Evolutionary conservation across 2,113 vertebrate genomes (phyloP), one percentile per base, ranked within the genome.

Genomic region (Rhabdomys dilectus): DNA sequence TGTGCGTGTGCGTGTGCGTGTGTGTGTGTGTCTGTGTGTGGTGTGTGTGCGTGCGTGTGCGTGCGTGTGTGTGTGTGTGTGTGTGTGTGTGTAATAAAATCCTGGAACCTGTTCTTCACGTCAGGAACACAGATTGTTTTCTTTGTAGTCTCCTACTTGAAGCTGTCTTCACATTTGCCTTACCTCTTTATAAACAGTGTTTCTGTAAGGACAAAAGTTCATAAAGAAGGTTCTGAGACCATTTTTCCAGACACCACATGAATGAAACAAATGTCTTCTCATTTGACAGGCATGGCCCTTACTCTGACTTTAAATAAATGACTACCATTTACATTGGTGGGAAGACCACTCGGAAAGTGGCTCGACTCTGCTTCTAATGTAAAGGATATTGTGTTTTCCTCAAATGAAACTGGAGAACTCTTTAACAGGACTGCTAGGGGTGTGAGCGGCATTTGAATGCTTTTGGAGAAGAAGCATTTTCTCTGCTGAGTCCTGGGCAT

Each of bases 281-380:
- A 9, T 29, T 84, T 81, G 58, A 80, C 24, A 90, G 34, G 73
- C 72, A 56, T 88, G 7, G 45, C 42, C 56, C 96, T 96, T 88
- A 13, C 64, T 96, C 75, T 91, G 13, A 68, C 56, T 94, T 94
- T 88, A 97, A 95, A 89, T 91, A 62, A 88, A 91, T 88, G 70
- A 31, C 70, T 42, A 36, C 56, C 64, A 10, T 91, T 97, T 91
- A n/a, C 75, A 26, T 7, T 39, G 34, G 51, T 88, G 56, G 64
- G 82, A 77, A 76, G 36, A 82, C 7, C 21, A 42, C 45, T 93
- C 11, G 36, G 62, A 78, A 94, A 93, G 5, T n/a, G 89, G 34
- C 12, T 87, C 76, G 15, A 31, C 22, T 85, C 34, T 72, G 7
- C 51, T 77, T 88, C 86, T 85, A 64, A 88, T 62, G 51, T 72